These are phyloP conservation scores for Drosophila littoralis DNA, from an alignment of 1,140 invertebrate species.

Conservation along the genomic window DNA sequence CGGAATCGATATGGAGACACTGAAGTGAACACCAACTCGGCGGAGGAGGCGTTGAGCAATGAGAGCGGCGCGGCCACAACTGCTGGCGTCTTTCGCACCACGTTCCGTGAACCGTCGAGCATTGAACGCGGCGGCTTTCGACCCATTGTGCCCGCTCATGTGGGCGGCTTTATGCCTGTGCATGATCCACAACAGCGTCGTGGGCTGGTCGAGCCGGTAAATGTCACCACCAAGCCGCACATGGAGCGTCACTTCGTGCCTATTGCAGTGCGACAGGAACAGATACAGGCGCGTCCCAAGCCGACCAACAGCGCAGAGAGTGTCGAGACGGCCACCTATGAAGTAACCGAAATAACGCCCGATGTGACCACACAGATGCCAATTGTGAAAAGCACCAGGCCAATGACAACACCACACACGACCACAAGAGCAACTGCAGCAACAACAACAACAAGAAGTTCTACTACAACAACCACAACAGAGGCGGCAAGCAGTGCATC, in stretches of 20 bases:
- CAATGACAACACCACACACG: slow-evolving; percentile 20
- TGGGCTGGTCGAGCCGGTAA: slow-evolving; percentile 65
- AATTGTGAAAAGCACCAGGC: slow-evolving; percentile 42
- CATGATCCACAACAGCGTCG: slow-evolving; percentile 74
- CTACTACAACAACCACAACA: slow-evolving; percentile 38
- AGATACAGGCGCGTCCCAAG: slow-evolving; percentile 13
- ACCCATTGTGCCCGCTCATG: slow-evolving; percentile 88
- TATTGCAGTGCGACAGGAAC: slow-evolving; percentile 31
- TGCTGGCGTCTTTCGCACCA: slow-evolving; percentile 80
- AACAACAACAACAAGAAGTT: slow-evolving; percentile 33
- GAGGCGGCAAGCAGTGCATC: slow-evolving; percentile 17
- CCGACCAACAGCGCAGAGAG: slow-evolving; percentile 55
- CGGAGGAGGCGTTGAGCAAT: slow-evolving; percentile 79
- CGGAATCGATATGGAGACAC: slow-evolving; percentile 65
- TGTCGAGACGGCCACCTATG: slow-evolving; percentile 63
- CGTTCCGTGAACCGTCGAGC: slow-evolving; percentile 86
- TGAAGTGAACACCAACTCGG: slow-evolving; percentile 82
- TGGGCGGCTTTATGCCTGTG: slow-evolving; percentile 89
- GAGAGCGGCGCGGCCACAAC: slow-evolving; percentile 68
- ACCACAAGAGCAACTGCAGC: slow-evolving; percentile 22
- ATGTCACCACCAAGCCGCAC: slow-evolving; percentile 47
- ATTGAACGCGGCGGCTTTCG: slow-evolving; percentile 90
- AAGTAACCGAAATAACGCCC: slow-evolving; percentile 65
- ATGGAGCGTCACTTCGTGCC: slow-evolving; percentile 63
- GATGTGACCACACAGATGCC: slow-evolving; percentile 50